Conservation (phyloP, 2,888 invertebrate genomes). For the Pachycephus smyrnensis region DNA sequence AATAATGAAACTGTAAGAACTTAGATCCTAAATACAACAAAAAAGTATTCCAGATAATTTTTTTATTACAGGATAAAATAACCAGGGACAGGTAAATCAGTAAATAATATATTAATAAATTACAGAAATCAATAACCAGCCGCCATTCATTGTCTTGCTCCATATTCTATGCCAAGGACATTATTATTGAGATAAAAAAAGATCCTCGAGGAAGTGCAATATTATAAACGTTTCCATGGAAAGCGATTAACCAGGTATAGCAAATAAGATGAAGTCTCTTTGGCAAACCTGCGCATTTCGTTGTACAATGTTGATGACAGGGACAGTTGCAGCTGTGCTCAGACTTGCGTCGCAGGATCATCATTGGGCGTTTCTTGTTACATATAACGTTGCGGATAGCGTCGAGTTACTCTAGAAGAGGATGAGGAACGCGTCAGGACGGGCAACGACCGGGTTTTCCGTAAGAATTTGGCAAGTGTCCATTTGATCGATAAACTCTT, state of each 20-base stretch:
- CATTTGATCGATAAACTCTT: background rate
- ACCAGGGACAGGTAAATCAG: background rate
- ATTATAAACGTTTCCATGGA: background rate
- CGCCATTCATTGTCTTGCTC: background rate
- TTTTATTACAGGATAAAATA: background rate
- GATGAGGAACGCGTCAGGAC: background rate
- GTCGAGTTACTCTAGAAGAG: background rate
- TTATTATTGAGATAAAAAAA: background rate
- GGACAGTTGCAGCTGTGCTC: conserved; percentile 60
- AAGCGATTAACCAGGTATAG: background rate
- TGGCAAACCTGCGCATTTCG: conserved; percentile 58
- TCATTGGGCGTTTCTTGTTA: conserved; percentile 24
- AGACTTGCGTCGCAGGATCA: conserved; percentile 54
- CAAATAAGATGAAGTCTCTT: background rate
- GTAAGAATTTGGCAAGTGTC: background rate
- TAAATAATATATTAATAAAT: background rate
- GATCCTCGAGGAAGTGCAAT: background rate
- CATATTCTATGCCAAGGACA: background rate
- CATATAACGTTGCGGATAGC: background rate
- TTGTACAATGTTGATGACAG: conserved; percentile 62
- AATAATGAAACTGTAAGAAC: background rate
- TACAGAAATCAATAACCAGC: background rate
- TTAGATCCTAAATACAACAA: background rate
- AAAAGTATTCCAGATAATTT: background rate
- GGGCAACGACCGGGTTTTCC: background rate